Evolutionary conservation across 2,797 vertebrate genomes (phyloP), one percentile per base, ranked within the genome.

Genomic region (Catamblyrhynchus diadema): DNA sequence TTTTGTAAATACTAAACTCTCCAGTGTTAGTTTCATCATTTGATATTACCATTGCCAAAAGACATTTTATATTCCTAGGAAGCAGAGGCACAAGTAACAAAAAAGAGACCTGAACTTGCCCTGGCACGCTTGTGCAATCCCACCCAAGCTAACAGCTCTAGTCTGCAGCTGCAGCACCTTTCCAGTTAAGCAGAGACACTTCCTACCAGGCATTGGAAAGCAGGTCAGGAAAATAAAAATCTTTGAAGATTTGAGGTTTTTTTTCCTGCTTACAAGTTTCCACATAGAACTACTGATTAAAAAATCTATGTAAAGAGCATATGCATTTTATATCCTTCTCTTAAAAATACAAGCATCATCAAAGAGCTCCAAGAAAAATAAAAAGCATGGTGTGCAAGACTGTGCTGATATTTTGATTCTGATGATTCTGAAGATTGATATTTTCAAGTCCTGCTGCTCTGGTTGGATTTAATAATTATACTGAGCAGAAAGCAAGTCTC

Each of bases 1-100:
- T 90, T 94, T 85, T 93, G 81, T 96, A 95, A 97, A 97, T 94
- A 95, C 79, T 80, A 79, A 96, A 87, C 61, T 62, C 89, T 85
- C 72, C 80, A 88, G 51, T 33, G 57, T 84, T 82, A 79, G n/a
- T 70, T 92, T 73, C 81, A 50, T 69, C 67, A 92, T 57, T 67
- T 54, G 60, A 47, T 42, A 85, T n/a, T 79, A 87, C 70, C 44
- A 45, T 23, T 44, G 60, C 70, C 82, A 93, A 90, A 94, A 94
- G 41, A 91, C 35, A 80, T 75, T 60, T 73, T 42, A 67, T 73
- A 79, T 59, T 92, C 45, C 22, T 60, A 84, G 61, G 83, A 94
- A 94, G 73, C 32, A 86, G 39, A 78, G 42, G 41, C 32, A 78
- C 23, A 84, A 72, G 57, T 8, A 83, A 93, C 47, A 84, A 37